Base-by-base conservation (phyloP, 1,140 invertebrate genomes). In the Ooceraea biroi region DNA sequence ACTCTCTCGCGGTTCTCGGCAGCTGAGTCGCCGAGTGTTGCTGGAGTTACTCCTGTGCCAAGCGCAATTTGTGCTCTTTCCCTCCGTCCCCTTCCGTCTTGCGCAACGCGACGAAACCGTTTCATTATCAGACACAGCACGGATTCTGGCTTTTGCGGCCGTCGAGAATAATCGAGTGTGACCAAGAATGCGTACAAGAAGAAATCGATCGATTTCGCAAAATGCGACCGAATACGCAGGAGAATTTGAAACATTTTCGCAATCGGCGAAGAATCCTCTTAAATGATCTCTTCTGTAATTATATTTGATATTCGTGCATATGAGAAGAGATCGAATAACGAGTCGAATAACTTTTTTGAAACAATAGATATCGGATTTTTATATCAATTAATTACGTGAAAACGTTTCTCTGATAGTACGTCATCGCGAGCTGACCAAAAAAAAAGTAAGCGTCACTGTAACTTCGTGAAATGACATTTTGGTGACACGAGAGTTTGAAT, bases 111-210 rank as follows among this genome's bases (percentile, higher is more conserved):
- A 85, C 83, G 87, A 88, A 87, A 87, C 83, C 77, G 77, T 88
- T 85, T 88, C 87, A 85, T 85, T 88, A 88, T 88, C 86, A 88
- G 76, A 48, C 87, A 83, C 66, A 41, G 68, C 61, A 36, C 83
- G 68, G 60, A 50, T 48, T 55, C 50, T 84, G 72, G 82, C 87
- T 87, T 87, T 88, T 88, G 87, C 85, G 82, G 58, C 76, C 52
- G 19, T 65, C 55, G 22, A 27, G 36, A 17, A 19, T 19, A 17
- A 36, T 12, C 41, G 65, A 52, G 30, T 22, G 22, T 57, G 14
- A 65, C 11, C 46, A 17, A 27, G 17, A 74, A 22, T 41, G n/a
- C n/a, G n/a, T n/a, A n/a, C 36, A 0, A n/a, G 12, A 58, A 73
- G 30, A 46, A 44, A 1, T 5, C 17, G n/a, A n/a, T 3, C 55